These are phyloP conservation scores for Scomberomorus guttatus DNA, from an alignment of 2,797 vertebrate species.

Conservation along the genomic window DNA sequence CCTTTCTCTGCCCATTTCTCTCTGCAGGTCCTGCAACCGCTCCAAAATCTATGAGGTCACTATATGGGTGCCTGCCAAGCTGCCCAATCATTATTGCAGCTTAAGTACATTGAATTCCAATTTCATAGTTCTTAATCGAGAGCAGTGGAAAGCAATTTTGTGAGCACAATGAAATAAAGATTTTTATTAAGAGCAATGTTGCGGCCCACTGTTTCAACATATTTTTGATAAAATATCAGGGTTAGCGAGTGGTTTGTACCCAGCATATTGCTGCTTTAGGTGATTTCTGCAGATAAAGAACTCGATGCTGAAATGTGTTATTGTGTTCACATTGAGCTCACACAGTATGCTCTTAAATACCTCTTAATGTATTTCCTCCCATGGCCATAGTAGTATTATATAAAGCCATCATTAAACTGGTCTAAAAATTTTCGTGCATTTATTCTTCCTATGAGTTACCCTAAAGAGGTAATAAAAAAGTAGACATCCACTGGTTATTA, in stretches of 20 bases:
- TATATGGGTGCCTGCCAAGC: constrained; percentile 66
- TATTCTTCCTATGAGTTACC: constrained; percentile 5
- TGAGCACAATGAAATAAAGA: constrained; percentile 76
- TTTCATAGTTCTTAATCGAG: constrained; percentile 73
- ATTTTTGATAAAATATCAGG: constrained; percentile 76
- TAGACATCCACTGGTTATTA: not conserved
- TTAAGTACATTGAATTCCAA: constrained; percentile 81
- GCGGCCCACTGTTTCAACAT: constrained; percentile 73
- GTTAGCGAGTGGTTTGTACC: constrained; percentile 56
- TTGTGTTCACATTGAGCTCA: constrained; percentile 20
- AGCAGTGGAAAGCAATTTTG: constrained; percentile 79
- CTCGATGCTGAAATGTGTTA: constrained; percentile 18
- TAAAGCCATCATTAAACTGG: constrained; percentile 7
- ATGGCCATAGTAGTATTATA: not conserved
- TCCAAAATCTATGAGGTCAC: constrained; percentile 77
- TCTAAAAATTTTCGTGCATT: constrained; percentile 4
- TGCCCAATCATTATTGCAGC: constrained; percentile 73
- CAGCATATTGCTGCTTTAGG: constrained; percentile 41
- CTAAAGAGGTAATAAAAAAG: constrained; percentile 15
- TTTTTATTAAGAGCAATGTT: constrained; percentile 74
- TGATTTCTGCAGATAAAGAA: constrained; percentile 61
- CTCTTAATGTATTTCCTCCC: constrained; percentile 8
- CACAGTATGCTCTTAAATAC: constrained; percentile 14
- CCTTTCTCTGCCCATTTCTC: constrained; percentile 50
- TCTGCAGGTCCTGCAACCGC: constrained; percentile 55